Evolutionary conservation across 2,113 vertebrate species (phyloP).

Genomic region (Chaetodon trifascialis): DNA sequence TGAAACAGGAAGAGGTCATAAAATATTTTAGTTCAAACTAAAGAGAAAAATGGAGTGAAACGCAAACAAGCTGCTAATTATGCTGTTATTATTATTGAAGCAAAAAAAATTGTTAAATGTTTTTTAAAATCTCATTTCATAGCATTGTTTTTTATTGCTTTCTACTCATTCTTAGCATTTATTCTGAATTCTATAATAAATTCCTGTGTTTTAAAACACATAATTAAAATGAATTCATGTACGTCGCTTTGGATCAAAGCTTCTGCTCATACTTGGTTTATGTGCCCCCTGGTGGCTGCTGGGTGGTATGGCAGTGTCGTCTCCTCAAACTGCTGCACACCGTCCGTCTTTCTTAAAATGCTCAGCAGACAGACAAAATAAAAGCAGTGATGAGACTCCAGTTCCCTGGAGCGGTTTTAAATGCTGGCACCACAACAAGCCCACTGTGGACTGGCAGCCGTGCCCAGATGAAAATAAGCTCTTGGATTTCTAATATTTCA

Average conservation of each 20-base stretch:
- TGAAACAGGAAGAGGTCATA: background rate
- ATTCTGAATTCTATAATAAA: background rate
- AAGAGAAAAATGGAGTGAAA: background rate
- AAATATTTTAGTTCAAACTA: background rate
- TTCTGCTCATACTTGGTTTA: background rate
- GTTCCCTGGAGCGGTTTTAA: background rate
- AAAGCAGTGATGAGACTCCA: slow-evolving; percentile 26
- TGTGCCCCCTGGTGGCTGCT: background rate
- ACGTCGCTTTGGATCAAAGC: too few relatives aligned
- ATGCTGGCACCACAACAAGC: background rate
- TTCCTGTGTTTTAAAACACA: background rate
- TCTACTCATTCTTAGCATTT: background rate
- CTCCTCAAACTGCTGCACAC: background rate
- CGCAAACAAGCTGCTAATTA: background rate
- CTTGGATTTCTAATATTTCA: slow-evolving; percentile 35
- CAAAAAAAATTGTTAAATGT: background rate
- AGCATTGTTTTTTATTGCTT: background rate
- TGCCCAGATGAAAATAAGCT: slow-evolving; percentile 1
- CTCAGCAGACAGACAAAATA: slow-evolving; percentile 29
- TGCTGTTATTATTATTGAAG: background rate
- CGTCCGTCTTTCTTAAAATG: background rate
- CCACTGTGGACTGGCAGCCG: slow-evolving; percentile 26
- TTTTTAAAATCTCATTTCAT: background rate
- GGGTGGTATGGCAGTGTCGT: background rate
- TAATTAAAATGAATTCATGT: background rate